A percentile compares a stretch with the other conserved stretches of the same genome.
These are phyloP conservation scores for Barypeithes pellucidus DNA, from an alignment of 2,888 invertebrate genomes.

Conservation along the genomic window DNA sequence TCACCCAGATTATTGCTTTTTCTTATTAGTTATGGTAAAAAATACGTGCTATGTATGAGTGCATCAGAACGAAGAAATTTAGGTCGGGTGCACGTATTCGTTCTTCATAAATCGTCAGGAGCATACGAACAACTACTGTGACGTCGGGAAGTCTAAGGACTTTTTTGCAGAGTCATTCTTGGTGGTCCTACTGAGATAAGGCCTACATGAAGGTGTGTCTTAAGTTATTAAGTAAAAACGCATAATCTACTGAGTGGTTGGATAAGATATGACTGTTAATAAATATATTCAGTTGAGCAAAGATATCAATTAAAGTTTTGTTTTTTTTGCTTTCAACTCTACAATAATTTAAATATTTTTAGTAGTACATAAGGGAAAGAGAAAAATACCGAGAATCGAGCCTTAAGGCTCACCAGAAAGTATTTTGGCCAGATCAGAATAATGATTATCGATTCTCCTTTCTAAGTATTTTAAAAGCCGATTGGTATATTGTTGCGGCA, in stretches of 20 bases:
- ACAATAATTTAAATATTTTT: too few relatives aligned
- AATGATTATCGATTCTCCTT: too few relatives aligned
- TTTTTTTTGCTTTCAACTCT: too few relatives aligned
- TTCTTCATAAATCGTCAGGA: slow-evolving; percentile 16
- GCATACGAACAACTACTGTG: slow-evolving; percentile 50
- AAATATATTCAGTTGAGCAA: background rate
- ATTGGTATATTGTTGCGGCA: slow-evolving; percentile 26
- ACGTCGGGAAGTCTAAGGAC: slow-evolving; percentile 54
- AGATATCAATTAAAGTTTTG: background rate
- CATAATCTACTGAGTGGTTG: background rate
- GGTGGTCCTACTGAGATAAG: slow-evolving; percentile 48
- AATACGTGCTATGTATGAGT: too few relatives aligned
- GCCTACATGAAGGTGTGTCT: slow-evolving; percentile 39
- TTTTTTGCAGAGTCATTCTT: slow-evolving; percentile 46
- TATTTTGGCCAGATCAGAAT: background rate
- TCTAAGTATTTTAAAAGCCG: background rate
- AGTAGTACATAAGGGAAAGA: too few relatives aligned
- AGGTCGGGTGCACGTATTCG: background rate
- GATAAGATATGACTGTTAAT: background rate
- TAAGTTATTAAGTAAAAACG: slow-evolving; percentile 24
- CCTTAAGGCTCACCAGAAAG: background rate
- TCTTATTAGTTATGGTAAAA: too few relatives aligned
- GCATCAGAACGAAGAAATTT: background rate
- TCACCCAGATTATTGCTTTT: too few relatives aligned
- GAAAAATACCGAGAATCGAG: too few relatives aligned